Evolutionary conservation across 1,140 invertebrate genomes (phyloP), one percentile per base, ranked within the genome.

Genomic region (Trichoplusia ni): DNA sequence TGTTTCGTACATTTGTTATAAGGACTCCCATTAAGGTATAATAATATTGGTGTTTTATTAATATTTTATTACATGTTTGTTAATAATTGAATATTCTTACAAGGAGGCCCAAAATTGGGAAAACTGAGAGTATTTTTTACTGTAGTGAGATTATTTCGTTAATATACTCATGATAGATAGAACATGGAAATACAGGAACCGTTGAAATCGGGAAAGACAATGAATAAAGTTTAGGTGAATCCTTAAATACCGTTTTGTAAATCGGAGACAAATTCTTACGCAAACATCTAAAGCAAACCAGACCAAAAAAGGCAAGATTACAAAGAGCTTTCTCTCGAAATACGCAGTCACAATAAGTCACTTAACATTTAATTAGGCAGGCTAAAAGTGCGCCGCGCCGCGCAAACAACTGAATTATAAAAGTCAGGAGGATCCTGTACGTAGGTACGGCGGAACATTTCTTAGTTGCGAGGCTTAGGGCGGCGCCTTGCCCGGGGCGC

Each of bases 381-480:
- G 56, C 42, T 37, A 60, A 60, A 60, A 60, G 56, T 60, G 56
- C 19, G 42, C n/a, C 31, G 42, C 56, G 29, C 27, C 27, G 56
- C 19, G 29, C 56, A 56, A 67, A 69, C 62, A 46, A 33, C 51
- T 65, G 49, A 69, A 65, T 65, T 61, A 69, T 69, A 65, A 69
- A 64, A 59, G 46, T 27, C 16, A 42, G 4, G 53, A 33, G 25
- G 47, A 49, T 54, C 64, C 49, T 16, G 31, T 44, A 58, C 11
- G 38, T 25, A 49, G 19, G 23, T 25, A 33, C 44, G 29, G 47
- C 47, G 31, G 23, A 16, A 47, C 58, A 13, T 33, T 46, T 54
- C 49, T 56, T 56, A 65, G 8, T 23, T 13, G 37, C 33, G 56
- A 59, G 64, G 74, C 70, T 77, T 77, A 74, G 53, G 47, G 56